Evolutionary conservation across 2,113 vertebrate genomes (phyloP).

Genomic region (Oreotragus oreotragus): DNA sequence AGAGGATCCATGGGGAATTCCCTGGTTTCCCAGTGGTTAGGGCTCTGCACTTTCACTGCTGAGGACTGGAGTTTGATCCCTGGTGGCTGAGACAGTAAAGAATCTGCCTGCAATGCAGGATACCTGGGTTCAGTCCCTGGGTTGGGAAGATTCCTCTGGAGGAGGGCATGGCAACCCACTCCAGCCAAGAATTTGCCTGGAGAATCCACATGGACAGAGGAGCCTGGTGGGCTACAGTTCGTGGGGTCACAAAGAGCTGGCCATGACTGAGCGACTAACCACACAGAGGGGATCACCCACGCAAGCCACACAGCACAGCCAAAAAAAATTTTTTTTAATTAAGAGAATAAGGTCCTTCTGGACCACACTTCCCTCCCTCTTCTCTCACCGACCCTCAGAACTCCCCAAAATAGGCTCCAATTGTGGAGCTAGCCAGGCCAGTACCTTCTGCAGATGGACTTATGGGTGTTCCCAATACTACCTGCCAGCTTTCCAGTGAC

Average conservation of each 20-base stretch:
- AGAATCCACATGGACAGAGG: not conserved
- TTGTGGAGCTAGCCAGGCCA: not conserved
- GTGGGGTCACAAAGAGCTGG: not conserved
- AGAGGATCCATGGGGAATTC: not conserved
- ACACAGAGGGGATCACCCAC: not conserved
- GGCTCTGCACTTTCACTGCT: not conserved
- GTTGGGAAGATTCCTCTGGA: not conserved
- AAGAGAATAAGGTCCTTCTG: not conserved
- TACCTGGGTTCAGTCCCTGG: not conserved
- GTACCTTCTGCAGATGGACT: not conserved
- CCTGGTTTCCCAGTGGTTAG: not conserved
- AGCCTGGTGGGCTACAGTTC: not conserved
- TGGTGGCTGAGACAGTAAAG: not conserved
- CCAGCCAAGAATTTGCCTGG: not conserved
- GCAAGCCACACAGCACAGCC: not conserved
- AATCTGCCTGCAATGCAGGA: not conserved
- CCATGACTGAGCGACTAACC: not conserved
- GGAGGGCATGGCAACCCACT: not conserved
- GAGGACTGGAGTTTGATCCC: not conserved
- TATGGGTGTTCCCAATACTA: not conserved
- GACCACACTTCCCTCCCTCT: not conserved
- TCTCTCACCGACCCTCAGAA: not conserved
- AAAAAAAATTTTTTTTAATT: not conserved
- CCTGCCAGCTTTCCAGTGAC: not conserved
- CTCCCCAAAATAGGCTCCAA: not conserved